Base-by-base conservation (phyloP, 92 coral and sea anemone species). In the Porites lobata region DNA sequence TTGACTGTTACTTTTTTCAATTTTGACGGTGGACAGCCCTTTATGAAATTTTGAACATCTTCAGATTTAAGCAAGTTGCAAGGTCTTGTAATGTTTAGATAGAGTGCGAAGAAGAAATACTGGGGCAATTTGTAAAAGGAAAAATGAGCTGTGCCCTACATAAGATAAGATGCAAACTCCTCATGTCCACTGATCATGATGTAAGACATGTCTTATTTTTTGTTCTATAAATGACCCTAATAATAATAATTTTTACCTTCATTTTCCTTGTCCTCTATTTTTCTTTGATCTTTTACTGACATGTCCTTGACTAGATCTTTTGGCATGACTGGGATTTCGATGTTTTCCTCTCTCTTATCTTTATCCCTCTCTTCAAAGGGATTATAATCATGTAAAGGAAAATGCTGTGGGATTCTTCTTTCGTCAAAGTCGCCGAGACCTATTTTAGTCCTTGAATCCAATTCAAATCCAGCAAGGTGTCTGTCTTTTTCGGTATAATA, bases 401-500 rank as follows among this genome's bases (percentile, higher is more conserved):
- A 65, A 32, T 86, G 85, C 56, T 86, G 85, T 19, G 86, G 82
- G 50, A 77, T 77, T 52, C 69, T 80, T 64, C 75, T 26, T 51
- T 76, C 81, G 12, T 86, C 89, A 47, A 80, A 93, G 62, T 93
- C 78, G 74, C 69, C 88, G 12, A 89, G 85, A 76, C 92, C 77
- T 26, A 95, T 93, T 74, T 92, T 88, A 73, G 98, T 91, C 50
- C 86, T 82, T 10, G 83, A 81, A 79, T 95, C 95, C 80, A 95
- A 86, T 78, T 93, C 92, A 79, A 93, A 95, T 63, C 96, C 96
- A 32, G 87, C 54, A 2, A 81, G 84, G 58, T 88, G 91, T 76
- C 91, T 97, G 69, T 88, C 94, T 38, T 91, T 87, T 64, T 97
- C 98, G 5, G 87, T 76, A 76, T 95, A 96, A 78, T 97, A 97